A percentile compares a stretch with the other conserved stretches of the same genome.
Conservation (phyloP, 2,113 vertebrate genomes). For the Lamprotornis superbus region DNA sequence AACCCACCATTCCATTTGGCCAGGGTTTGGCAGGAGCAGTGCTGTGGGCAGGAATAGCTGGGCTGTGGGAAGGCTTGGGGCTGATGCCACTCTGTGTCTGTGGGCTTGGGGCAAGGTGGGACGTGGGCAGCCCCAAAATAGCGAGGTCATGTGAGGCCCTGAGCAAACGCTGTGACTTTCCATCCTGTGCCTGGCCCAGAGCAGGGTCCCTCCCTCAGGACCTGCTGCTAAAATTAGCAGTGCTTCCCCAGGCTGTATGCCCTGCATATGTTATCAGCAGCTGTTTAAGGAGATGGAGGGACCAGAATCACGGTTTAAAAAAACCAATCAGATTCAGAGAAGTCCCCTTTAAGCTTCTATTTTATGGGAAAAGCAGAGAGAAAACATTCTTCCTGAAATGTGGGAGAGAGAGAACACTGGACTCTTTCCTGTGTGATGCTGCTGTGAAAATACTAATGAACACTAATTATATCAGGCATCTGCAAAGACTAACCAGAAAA, state of each 20-base stretch:
- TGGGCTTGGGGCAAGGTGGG: constrained; percentile 23
- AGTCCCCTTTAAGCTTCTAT: neutral
- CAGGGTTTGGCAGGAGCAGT: neutral
- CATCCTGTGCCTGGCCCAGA: neutral
- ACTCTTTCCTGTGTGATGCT: neutral
- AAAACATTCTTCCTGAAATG: neutral
- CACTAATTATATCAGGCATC: neutral
- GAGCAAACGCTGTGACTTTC: neutral
- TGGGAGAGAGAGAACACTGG: neutral
- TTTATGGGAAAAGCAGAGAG: neutral
- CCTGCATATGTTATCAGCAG: neutral
- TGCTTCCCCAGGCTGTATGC: fast-evolving
- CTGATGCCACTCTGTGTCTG: neutral
- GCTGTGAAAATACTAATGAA: neutral
- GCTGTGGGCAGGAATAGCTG: neutral
- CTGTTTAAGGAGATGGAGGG: neutral
- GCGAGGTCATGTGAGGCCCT: neutral
- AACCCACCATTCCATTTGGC: neutral
- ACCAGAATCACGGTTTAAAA: neutral
- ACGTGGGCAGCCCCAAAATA: constrained; percentile 8
- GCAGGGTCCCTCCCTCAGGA: neutral
- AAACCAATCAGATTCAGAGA: neutral
- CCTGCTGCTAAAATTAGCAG: constrained; percentile 28
- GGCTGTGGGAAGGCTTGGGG: neutral
- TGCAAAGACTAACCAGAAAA: neutral